Base-by-base conservation (phyloP, 1,140 invertebrate species). In the Tetragonula clypearis region DNA sequence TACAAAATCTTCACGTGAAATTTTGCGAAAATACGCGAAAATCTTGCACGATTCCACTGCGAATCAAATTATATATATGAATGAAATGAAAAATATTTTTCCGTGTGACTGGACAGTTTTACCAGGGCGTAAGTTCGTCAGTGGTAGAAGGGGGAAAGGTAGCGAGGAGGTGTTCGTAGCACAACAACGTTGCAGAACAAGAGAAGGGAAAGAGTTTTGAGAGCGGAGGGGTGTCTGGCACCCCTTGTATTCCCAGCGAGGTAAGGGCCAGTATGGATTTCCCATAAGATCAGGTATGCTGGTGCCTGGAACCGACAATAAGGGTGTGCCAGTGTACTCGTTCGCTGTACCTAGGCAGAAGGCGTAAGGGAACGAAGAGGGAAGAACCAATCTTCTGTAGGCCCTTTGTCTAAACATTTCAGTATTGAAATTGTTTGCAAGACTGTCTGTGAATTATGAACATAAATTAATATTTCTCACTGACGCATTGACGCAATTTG, bases 271-370 rank as follows among this genome's bases (percentile, higher is more conserved):
- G 92, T 94, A 93, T 94, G 92, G 93, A 94, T 94, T 94, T 93
- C 92, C 93, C 92, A 94, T 94, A 93, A 93, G 93, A 94, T 92
- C 92, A 93, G 92, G 93, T 93, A 93, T 90, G 88, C 88, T 87
- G 86, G 90, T 93, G 93, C 92, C 92, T 93, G 91, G 88, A 93
- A 92, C 91, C 91, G 91, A 92, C 90, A 92, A 93, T 94, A 93
- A 93, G 92, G 91, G 92, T 91, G 92, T 87, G 91, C 87, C 91
- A 79, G 91, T 89, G 85, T 84, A 81, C 86, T 90, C 68, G 81
- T 87, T 82, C 82, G 68, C 87, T 86, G 75, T 87, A 74, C 62
- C 41, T 62, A 30, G 55, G 73, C 41, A 68, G 53, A 75, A 83
- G 49, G 41, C 60, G 19, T 0, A 8, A 21, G 23, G 21, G 56